phyloP scores from a whole-genome alignment of 2,888 invertebrate genomes.

The Dicycla oo region DNA sequence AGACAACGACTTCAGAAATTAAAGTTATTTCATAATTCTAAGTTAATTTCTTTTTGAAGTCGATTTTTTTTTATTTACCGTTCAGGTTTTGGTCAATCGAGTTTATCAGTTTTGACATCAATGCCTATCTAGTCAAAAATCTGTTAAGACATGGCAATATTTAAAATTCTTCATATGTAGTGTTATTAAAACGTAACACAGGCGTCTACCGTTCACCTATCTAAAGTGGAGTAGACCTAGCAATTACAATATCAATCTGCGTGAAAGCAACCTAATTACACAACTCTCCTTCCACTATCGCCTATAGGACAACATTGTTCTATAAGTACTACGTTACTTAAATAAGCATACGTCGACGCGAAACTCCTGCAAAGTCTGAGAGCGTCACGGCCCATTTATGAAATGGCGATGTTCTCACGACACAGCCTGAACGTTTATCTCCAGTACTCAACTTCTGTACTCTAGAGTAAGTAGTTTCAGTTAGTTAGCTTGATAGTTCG shows the following conservation, averaged over 20 bases:
- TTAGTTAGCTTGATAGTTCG: neutral
- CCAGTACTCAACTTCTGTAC: slow-evolving; percentile 31
- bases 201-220: neutral
- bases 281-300: slow-evolving; percentile 1
- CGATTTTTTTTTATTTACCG: too few relatives aligned
- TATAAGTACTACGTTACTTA: slow-evolving; percentile 15
- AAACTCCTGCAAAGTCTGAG: slow-evolving; percentile 34
- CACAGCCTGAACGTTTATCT: slow-evolving; percentile 47
- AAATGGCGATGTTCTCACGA: slow-evolving; percentile 48
- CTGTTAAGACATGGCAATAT: neutral
- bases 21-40: too few relatives aligned
- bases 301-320: slow-evolving; percentile 1
- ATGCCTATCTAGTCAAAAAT: slow-evolving; percentile 6
- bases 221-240: slow-evolving; percentile 1
- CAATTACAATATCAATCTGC: slow-evolving; percentile 42
- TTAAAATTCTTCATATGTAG: neutral
- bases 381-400: slow-evolving; percentile 51
- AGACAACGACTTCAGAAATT: too few relatives aligned
- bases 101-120: slow-evolving; percentile 12
- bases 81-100: slow-evolving; percentile 19
- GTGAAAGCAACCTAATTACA: slow-evolving; percentile 41
- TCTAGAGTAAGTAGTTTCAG: slow-evolving; percentile 33
- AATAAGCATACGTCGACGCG: slow-evolving; percentile 26
- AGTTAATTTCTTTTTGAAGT: too few relatives aligned
- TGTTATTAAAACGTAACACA: neutral